Percentiles rank a stretch among this genome's conserved stretches.
phyloP scores from a whole-genome alignment of 2,888 invertebrate genomes.

The Ichneumon xanthorius region DNA sequence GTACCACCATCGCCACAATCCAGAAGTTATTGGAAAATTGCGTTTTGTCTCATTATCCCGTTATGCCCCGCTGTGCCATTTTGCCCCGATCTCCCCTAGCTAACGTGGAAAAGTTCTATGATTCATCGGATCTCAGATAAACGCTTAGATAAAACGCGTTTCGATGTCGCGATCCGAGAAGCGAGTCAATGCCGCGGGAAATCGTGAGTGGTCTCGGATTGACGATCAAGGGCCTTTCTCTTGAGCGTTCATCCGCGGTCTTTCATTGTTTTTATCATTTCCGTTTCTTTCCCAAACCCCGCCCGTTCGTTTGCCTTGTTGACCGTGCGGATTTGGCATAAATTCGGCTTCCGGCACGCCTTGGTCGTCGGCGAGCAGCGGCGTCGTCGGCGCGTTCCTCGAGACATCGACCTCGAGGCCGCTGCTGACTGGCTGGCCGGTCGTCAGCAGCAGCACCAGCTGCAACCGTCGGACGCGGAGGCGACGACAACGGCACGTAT shows the following conservation, averaged over 20 bases:
- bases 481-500: neutral
- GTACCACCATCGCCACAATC: no score
- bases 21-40: no score
- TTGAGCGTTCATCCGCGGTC: conserved; percentile 38
- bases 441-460: conserved; percentile 45
- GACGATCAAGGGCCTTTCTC: conserved; percentile 18
- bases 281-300: conserved; percentile 68
- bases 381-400: conserved; percentile 63
- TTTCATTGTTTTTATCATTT: conserved; percentile 69
- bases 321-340: conserved; percentile 81
- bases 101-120: neutral
- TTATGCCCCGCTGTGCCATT: no score
- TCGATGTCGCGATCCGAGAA: neutral
- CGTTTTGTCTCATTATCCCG: no score
- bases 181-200: conserved; percentile 2
- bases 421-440: conserved; percentile 47
- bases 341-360: conserved; percentile 78
- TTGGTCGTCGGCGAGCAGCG: conserved; percentile 60
- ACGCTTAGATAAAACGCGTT: neutral
- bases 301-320: conserved; percentile 80
- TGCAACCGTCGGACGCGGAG: conserved; percentile 49
- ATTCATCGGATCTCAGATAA: neutral
- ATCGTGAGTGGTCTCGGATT: conserved; percentile 13
- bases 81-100: neutral
- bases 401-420: conserved; percentile 64